Evolutionary conservation across 2,888 invertebrate species (phyloP), one percentile per base, ranked within the genome.

Genomic region (Zele albiditarsus): DNA sequence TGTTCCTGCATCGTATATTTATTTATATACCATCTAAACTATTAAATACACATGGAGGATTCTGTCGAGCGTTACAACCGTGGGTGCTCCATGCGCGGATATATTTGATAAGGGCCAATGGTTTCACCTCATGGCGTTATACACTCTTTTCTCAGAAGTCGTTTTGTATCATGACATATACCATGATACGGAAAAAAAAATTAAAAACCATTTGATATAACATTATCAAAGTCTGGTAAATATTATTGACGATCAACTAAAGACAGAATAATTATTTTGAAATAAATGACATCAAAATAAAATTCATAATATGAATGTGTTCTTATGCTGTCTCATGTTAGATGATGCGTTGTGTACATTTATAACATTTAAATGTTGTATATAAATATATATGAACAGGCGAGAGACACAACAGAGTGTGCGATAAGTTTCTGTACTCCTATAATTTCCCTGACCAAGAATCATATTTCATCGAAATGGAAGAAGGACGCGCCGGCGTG

Each of bases 391-490:
- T 31, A 33, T 28, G 6, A 25, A 27, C 25, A 5, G 27, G 5
- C 14, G 23, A 20, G 4, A 27, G n/a, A 28, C 28, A 31, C 3
- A 27, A 23, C 16, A 12, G 16, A 58, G 53, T 33, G 69, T 27
- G 63, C 33, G 23, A 31, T 23, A 63, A 20, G 10, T 63, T 31
- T 20, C 8, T 23, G n/a, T 2, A 0, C 25, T 58, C 57, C 23
- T 75, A 80, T 79, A 80, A 79, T 78, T 78, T 82, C 80, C 78
- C 38, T 74, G 60, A 74, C 31, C 74, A 71, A 76, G 80, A 53
- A n/a, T 80, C 77, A 79, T 84, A 84, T 82, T 82, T 84, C 81
- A 83, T 83, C 81, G 78, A 78, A 75, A 80, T 76, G 76, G 73
- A 78, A 72, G 66, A 77, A 77, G 77, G 77, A 80, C 77, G 79